These are phyloP conservation scores for Tragelaphus strepsiceros DNA, from an alignment of 2,113 vertebrate genomes.

Conservation along the genomic window DNA sequence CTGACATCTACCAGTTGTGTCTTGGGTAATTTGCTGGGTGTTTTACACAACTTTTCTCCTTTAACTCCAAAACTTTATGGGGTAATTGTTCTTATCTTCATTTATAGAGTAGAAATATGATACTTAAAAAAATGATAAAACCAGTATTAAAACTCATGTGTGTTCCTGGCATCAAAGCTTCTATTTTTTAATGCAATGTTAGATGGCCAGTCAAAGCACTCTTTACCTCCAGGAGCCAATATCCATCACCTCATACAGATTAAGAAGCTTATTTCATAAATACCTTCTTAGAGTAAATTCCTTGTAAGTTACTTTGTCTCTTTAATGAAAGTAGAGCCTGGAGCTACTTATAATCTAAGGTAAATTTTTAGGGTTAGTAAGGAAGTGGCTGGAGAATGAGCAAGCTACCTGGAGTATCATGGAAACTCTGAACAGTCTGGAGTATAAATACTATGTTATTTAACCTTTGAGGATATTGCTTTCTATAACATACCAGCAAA, in stretches of 20 bases:
- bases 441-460: not conserved
- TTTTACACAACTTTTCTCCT: not conserved
- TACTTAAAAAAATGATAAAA: not conserved
- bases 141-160: not conserved
- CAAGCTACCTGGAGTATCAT: not conserved
- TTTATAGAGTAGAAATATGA: not conserved
- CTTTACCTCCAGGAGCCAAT: not conserved
- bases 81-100: not conserved
- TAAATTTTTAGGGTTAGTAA: not conserved
- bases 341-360: not conserved
- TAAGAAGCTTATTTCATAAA: not conserved
- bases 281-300: not conserved
- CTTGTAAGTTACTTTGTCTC: not conserved
- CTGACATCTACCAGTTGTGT: not conserved
- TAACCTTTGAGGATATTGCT: not conserved
- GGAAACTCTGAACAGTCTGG: not conserved
- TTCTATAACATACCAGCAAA: not conserved
- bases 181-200: not conserved
- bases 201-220: not conserved
- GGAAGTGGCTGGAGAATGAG: not conserved
- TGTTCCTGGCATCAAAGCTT: not conserved
- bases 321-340: not conserved
- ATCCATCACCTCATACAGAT: not conserved
- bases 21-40: not conserved
- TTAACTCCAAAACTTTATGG: not conserved